These are phyloP conservation scores for Pelvicachromis taeniatus DNA, from an alignment of 2,113 vertebrate species.

Conservation along the genomic window DNA sequence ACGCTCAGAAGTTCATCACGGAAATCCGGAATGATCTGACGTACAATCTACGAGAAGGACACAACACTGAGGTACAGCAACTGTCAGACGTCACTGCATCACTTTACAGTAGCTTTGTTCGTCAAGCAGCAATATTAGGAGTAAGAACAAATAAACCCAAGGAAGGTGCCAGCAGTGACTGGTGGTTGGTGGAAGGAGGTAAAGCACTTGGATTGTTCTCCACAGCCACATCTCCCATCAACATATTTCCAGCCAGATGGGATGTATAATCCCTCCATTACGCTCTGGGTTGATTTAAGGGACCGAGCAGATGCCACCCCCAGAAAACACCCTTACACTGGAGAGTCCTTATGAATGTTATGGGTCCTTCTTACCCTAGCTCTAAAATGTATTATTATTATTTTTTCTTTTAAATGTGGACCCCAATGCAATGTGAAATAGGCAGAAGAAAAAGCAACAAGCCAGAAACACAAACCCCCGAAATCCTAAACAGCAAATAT, in stretches of 20 bases:
- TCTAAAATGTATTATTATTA: background rate
- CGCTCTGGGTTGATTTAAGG: background rate
- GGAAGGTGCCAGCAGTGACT: background rate
- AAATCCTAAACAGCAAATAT: background rate
- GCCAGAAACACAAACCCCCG: background rate
- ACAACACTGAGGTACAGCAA: slow-evolving; percentile 60
- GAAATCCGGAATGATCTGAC: slow-evolving; percentile 82
- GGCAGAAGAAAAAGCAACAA: background rate
- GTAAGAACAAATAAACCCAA: background rate
- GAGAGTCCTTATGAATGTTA: background rate
- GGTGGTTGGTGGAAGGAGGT: background rate
- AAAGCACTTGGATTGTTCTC: background rate
- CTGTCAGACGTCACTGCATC: background rate
- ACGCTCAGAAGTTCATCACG: slow-evolving; percentile 76
- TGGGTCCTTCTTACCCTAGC: background rate
- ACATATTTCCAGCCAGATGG: slow-evolving; percentile 17
- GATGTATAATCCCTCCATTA: background rate
- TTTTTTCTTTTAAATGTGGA: background rate
- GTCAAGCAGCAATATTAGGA: background rate
- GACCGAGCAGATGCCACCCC: background rate
- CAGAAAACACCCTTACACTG: background rate
- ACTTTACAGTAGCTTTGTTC: background rate
- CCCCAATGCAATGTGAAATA: background rate
- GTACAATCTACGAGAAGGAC: slow-evolving; percentile 80
- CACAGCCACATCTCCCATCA: background rate